These are phyloP conservation scores for Danio albolineatus DNA, from an alignment of 2,797 vertebrate genomes.

Conservation along the genomic window DNA sequence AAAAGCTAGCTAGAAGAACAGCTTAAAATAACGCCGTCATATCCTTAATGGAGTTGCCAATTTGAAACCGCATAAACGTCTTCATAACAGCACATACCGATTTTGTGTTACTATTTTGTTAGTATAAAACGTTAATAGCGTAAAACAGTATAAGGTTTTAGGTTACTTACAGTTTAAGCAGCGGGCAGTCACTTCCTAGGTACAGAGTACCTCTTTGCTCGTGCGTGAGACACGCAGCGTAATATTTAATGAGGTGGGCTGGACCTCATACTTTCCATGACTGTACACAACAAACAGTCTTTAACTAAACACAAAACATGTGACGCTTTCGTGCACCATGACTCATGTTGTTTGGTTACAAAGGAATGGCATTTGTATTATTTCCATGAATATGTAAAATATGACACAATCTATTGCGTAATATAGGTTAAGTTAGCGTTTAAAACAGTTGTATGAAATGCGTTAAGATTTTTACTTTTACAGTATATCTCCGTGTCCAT, in stretches of 20 bases:
- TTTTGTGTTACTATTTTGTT: not conserved
- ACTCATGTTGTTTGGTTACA: slow-evolving; percentile 11
- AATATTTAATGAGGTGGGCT: slow-evolving; percentile 33
- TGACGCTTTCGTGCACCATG: not conserved
- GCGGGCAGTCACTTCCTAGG: slow-evolving; percentile 37
- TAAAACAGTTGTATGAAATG: not conserved
- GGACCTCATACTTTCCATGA: slow-evolving; percentile 47
- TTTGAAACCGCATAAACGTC: not conserved
- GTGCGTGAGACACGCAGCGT: not conserved
- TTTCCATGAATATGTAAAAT: not conserved
- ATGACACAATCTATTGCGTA: too few relatives aligned
- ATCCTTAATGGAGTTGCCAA: not conserved
- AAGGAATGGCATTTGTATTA: not conserved
- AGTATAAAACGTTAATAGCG: not conserved
- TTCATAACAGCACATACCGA: not conserved
- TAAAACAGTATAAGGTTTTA: not conserved
- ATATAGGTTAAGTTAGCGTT: too few relatives aligned
- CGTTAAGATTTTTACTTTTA: not conserved
- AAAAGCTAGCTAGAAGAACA: not conserved
- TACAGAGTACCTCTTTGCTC: slow-evolving; percentile 10
- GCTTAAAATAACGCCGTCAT: slow-evolving; percentile 14
- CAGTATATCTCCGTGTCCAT: not conserved
- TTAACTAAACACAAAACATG: slow-evolving; percentile 32
- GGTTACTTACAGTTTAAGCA: slow-evolving; percentile 31
- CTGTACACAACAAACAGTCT: slow-evolving; percentile 27